phyloP scores from a whole-genome alignment of 2,797 vertebrate species.

The Diplodus sargus region DNA sequence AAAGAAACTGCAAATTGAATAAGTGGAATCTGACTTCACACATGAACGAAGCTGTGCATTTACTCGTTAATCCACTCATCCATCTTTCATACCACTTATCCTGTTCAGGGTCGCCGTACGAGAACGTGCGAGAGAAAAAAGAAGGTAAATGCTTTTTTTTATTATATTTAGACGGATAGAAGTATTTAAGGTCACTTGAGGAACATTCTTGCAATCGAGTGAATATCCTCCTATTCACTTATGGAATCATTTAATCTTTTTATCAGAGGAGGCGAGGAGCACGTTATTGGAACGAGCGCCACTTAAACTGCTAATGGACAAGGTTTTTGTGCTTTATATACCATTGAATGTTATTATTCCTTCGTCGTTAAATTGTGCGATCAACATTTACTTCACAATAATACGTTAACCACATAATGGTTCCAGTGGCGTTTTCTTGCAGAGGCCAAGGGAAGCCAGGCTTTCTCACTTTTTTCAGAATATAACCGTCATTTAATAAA shows the following conservation, averaged over 20 bases:
- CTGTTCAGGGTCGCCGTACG: neutral
- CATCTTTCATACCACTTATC: neutral
- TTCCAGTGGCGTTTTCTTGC: too few relatives aligned
- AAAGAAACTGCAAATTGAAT: neutral
- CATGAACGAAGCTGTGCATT: neutral
- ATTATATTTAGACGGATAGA: neutral
- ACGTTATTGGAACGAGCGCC: neutral
- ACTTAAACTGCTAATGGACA: too few relatives aligned
- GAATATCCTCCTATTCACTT: neutral
- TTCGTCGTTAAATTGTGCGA: too few relatives aligned
- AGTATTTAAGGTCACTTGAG: neutral
- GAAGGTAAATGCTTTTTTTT: too few relatives aligned
- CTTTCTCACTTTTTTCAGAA: too few relatives aligned
- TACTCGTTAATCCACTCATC: neutral
- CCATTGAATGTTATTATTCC: too few relatives aligned
- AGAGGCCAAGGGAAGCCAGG: too few relatives aligned
- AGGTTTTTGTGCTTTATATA: too few relatives aligned
- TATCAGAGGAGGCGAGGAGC: neutral
- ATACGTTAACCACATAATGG: too few relatives aligned
- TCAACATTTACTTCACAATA: too few relatives aligned
- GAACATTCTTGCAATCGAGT: neutral
- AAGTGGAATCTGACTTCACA: neutral
- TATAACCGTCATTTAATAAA: too few relatives aligned
- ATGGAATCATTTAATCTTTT: neutral
- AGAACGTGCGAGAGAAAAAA: neutral